Percentiles rank a stretch among this genome's conserved stretches.
Evolutionary conservation across 2,797 vertebrate species (phyloP).

Genomic region (Oophaga sylvatica): DNA sequence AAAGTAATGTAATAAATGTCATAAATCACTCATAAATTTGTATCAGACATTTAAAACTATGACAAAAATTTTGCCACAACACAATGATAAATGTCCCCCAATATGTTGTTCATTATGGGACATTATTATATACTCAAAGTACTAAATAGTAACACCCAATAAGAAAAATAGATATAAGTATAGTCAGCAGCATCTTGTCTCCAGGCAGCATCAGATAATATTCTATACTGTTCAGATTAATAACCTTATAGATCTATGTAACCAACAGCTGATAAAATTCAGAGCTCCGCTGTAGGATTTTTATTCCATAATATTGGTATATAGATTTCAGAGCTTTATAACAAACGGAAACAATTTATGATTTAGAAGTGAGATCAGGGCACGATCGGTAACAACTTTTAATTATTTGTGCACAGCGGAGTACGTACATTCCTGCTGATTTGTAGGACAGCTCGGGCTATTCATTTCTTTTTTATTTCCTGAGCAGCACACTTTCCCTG

Average conservation of each 20-base stretch:
- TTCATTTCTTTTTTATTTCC: slow-evolving; percentile 43
- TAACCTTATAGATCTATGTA: background rate
- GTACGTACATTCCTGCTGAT: slow-evolving; percentile 29
- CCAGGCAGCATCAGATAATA: background rate
- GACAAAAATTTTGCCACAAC: no score
- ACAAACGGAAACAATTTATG: slow-evolving; percentile 10
- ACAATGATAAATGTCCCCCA: no score
- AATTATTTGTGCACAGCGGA: slow-evolving; percentile 40
- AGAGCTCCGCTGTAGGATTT: background rate
- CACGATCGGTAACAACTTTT: slow-evolving; percentile 23
- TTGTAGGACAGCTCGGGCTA: slow-evolving; percentile 16
- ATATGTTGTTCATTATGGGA: background rate
- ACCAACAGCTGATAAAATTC: background rate
- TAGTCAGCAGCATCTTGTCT: background rate
- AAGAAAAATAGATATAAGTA: background rate
- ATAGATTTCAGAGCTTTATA: background rate
- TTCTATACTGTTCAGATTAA: background rate
- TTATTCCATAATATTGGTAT: background rate
- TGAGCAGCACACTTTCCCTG: slow-evolving; percentile 7
- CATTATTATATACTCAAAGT: background rate
- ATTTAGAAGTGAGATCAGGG: slow-evolving; percentile 20
- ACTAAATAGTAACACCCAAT: background rate
- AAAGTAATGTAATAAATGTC: no score
- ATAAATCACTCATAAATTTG: no score
- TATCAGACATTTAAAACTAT: no score